Evolutionary conservation across 2,888 invertebrate genomes (phyloP).

Genomic region (Conistra vaccinii): DNA sequence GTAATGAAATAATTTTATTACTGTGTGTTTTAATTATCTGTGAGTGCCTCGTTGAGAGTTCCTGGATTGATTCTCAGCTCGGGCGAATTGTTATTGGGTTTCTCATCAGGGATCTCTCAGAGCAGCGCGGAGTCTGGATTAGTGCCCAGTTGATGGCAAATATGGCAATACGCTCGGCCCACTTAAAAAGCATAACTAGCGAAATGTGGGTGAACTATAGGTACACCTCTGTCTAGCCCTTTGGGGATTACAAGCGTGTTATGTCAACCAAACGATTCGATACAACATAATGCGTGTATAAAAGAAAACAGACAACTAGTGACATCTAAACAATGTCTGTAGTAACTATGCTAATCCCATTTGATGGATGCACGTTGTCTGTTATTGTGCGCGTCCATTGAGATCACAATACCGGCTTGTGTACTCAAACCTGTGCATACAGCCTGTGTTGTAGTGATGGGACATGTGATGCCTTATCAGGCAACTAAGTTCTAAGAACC

Average conservation of each 20-base stretch:
- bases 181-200: too few relatives aligned
- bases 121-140: background rate
- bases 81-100: background rate
- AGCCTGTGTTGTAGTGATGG: constrained; percentile 37
- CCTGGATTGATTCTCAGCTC: background rate
- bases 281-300: background rate
- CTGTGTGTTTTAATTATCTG: too few relatives aligned
- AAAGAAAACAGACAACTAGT: constrained; percentile 16
- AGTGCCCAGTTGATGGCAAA: background rate
- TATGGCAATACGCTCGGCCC: background rate
- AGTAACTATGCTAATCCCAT: constrained; percentile 49
- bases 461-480: background rate
- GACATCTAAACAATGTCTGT: constrained; percentile 24
- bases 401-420: constrained; percentile 39
- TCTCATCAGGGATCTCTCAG: too few relatives aligned
- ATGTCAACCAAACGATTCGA: background rate
- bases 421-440: constrained; percentile 39
- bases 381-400: constrained; percentile 48
- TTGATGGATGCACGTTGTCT: constrained; percentile 57
- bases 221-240: too few relatives aligned
- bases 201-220: too few relatives aligned
- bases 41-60: background rate
- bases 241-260: too few relatives aligned
- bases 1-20: too few relatives aligned
- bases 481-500: too few relatives aligned